Percentiles rank a stretch among this genome's conserved stretches.
These are phyloP conservation scores for Nipponia nippon DNA, from an alignment of 2,113 vertebrate species.

Conservation along the genomic window DNA sequence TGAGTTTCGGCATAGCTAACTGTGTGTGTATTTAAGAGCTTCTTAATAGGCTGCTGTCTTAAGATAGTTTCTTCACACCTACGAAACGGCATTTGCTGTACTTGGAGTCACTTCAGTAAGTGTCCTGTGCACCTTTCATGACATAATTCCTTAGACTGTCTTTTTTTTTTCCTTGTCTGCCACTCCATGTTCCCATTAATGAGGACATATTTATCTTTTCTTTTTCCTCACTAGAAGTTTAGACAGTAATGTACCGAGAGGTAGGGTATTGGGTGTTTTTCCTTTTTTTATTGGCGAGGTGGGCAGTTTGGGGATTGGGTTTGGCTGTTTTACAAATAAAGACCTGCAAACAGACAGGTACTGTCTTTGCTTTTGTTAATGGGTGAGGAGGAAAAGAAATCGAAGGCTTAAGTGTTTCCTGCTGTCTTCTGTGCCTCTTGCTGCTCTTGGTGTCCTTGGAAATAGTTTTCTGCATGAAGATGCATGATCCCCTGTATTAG, in stretches of 20 bases:
- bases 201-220: neutral
- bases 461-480: neutral
- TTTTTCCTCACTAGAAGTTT: neutral
- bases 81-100: neutral
- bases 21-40: neutral
- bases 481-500: accelerated
- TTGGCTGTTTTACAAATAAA: neutral
- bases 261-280: neutral
- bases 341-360: neutral
- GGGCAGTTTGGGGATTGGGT: accelerated
- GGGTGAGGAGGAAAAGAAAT: neutral
- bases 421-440: neutral
- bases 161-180: neutral
- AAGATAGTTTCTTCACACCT: neutral
- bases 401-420: neutral
- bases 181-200: neutral
- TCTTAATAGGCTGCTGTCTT: neutral
- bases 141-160: neutral
- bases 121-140: neutral
- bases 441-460: neutral
- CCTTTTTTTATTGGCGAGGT: neutral
- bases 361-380: neutral
- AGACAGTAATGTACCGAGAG: neutral
- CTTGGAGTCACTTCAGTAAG: neutral
- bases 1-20: neutral